Percentiles rank a stretch among this genome's conserved stretches.
Evolutionary conservation across 2,113 vertebrate species (phyloP).

Genomic region (Onychostruthus taczanowskii): DNA sequence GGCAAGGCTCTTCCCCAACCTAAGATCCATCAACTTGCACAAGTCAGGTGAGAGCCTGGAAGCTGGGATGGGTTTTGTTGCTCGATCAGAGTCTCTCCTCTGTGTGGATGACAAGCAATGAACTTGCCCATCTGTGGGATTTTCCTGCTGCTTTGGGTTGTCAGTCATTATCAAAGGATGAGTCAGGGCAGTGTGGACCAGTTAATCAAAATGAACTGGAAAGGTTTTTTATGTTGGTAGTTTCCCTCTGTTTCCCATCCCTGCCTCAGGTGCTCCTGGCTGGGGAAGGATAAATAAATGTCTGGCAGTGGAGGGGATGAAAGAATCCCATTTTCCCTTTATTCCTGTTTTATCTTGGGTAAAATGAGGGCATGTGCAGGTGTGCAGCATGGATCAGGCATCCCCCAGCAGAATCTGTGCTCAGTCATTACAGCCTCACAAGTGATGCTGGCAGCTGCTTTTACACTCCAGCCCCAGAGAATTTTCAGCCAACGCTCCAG

Average conservation of each 20-base stretch:
- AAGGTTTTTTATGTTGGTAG: neutral
- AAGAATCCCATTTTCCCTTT: neutral
- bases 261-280: neutral
- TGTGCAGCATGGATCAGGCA: neutral
- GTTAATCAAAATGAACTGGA: neutral
- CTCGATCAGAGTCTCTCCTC: neutral
- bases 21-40: constrained; percentile 94
- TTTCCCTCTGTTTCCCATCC: constrained; percentile 1
- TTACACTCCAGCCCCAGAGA: neutral
- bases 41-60: constrained; percentile 86
- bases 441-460: neutral
- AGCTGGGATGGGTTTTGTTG: neutral
- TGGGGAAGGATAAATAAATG: neutral
- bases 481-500: neutral
- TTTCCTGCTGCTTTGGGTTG: neutral
- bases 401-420: neutral
- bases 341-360: neutral
- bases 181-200: neutral
- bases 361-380: neutral
- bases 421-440: neutral
- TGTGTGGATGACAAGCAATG: neutral
- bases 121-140: neutral
- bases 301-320: neutral
- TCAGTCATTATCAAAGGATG: neutral
- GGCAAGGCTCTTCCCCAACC: constrained; percentile 86